These are phyloP conservation scores for Seriola rivoliana DNA, from an alignment of 2,113 vertebrate genomes.

Conservation along the genomic window DNA sequence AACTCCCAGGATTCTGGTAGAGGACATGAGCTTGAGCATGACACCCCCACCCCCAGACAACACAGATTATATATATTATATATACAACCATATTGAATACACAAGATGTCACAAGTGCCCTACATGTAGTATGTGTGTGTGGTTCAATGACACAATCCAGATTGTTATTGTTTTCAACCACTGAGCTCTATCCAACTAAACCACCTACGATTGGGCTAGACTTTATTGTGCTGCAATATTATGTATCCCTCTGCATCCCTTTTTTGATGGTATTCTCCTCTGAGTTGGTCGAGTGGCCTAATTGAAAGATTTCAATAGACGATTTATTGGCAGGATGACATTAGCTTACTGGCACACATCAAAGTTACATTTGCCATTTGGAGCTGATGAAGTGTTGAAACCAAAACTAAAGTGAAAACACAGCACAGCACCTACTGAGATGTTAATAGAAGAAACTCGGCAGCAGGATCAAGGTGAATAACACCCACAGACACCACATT, in stretches of 20 bases:
- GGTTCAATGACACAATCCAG: background rate
- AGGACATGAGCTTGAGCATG: too few species aligned
- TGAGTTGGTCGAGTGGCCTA: constrained; percentile 59
- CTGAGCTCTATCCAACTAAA: constrained; percentile 3
- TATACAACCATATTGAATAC: too few species aligned
- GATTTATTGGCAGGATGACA: constrained; percentile 59
- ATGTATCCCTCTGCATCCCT: constrained; percentile 5
- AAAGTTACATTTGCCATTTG: constrained; percentile 54
- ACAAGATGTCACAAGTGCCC: background rate
- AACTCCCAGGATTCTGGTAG: too few species aligned
- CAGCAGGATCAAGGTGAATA: constrained; percentile 37
- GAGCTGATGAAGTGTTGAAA: constrained; percentile 40
- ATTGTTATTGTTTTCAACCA: constrained; percentile 11
- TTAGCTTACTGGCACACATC: constrained; percentile 54
- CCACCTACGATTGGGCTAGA: constrained; percentile 2
- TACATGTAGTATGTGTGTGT: background rate
- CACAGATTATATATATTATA: too few species aligned
- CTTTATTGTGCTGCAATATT: constrained; percentile 32
- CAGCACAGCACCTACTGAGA: constrained; percentile 30
- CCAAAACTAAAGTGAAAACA: constrained; percentile 47
- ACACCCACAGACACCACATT: constrained; percentile 39
- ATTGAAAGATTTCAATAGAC: constrained; percentile 62
- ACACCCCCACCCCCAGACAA: too few species aligned
- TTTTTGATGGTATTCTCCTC: constrained; percentile 51
- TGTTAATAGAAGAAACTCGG: constrained; percentile 45